phyloP scores from a whole-genome alignment of 2,888 invertebrate genomes.

The Lasioglossum malachurum region DNA sequence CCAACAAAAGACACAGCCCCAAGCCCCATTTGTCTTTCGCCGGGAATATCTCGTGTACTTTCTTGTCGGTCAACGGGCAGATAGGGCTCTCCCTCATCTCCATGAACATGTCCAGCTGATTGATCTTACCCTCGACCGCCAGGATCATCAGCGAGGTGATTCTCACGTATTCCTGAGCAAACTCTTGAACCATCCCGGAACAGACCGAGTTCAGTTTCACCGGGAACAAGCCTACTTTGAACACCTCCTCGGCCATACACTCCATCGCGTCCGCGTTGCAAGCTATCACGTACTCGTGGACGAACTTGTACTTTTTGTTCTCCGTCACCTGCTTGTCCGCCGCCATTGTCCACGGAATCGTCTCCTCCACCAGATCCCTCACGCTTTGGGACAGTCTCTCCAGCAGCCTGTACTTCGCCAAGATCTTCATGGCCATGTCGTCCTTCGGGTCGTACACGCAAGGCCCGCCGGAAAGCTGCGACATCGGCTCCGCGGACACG shows the following conservation, averaged over 20 bases:
- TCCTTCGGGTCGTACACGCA: conserved; percentile 81
- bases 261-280: conserved; percentile 73
- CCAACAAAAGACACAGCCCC: conserved; percentile 86
- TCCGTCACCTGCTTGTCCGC: conserved; percentile 64
- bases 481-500: conserved; percentile 87
- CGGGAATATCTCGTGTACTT: conserved; percentile 74
- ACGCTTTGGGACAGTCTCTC: conserved; percentile 81
- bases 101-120: conserved; percentile 72
- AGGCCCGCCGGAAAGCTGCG: conserved; percentile 87
- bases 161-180: conserved; percentile 74
- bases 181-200: conserved; percentile 57
- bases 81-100: conserved; percentile 70
- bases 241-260: conserved; percentile 70
- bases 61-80: conserved; percentile 72
- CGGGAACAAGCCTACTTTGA: conserved; percentile 71
- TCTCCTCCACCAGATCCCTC: conserved; percentile 66
- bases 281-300: conserved; percentile 71
- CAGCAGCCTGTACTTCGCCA: conserved; percentile 84
- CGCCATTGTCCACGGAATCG: conserved; percentile 30
- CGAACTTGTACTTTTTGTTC: conserved; percentile 71
- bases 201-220: conserved; percentile 70
- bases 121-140: conserved; percentile 74
- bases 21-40: conserved; percentile 75
- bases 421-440: conserved; percentile 83
- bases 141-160: conserved; percentile 75